Evolutionary conservation across 1,140 invertebrate genomes (phyloP).

Genomic region (Trachymyrmex cornetzi): DNA sequence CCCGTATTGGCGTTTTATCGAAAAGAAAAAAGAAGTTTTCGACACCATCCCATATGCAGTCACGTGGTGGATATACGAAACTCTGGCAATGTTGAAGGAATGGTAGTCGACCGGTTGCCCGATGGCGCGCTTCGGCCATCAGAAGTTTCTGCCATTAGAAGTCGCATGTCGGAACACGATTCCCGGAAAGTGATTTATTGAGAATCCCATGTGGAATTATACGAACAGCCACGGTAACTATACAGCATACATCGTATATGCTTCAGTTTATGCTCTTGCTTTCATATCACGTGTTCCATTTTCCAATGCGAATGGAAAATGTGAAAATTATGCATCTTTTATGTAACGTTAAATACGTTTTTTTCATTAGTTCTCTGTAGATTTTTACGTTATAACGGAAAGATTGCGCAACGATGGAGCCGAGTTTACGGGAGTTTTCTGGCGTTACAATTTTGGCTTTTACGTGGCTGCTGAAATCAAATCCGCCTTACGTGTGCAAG

Average conservation of each 20-base stretch:
- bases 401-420: neutral
- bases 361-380: neutral
- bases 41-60: neutral
- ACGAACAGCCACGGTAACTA: neutral
- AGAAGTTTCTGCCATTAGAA: slow-evolving; percentile 34
- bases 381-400: neutral
- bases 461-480: neutral
- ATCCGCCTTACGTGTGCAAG: neutral
- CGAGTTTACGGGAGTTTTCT: neutral
- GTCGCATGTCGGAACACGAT: neutral
- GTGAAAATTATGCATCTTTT: neutral
- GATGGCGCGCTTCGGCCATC: neutral
- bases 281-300: neutral
- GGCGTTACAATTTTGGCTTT: neutral
- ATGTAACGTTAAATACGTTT: neutral
- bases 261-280: neutral
- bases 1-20: neutral
- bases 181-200: slow-evolving; percentile 15
- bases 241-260: neutral
- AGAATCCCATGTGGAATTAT: neutral
- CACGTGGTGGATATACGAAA: slow-evolving; percentile 22
- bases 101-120: slow-evolving; percentile 6
- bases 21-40: neutral
- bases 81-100: slow-evolving; percentile 40
- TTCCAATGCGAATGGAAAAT: neutral